Conservation (phyloP, 37 sponge, comb jelly and placozoan species). For the Mnemiopsis leidyi region DNA sequence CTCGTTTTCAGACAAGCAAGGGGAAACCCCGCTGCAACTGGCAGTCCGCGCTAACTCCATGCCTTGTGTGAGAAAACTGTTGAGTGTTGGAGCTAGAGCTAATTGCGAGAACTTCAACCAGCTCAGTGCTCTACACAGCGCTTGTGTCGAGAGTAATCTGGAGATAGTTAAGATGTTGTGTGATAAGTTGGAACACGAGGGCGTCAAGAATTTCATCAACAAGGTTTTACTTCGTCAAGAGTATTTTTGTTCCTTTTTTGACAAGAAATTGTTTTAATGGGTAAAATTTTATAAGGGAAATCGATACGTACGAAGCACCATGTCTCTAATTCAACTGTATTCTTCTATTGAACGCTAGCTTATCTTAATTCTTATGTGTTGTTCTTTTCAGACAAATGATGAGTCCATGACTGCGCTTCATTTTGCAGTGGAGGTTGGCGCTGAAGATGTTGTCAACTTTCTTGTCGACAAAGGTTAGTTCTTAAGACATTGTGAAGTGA, state of each 20-base stretch:
- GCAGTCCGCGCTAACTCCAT: background rate
- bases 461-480: constrained; percentile 5
- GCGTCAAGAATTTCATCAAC: background rate
- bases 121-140: constrained; percentile 78
- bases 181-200: background rate
- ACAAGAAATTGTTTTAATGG: too few species aligned
- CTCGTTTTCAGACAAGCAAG: constrained; percentile 68
- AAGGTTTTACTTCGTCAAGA: too few species aligned
- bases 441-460: background rate
- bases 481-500: too few species aligned
- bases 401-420: constrained; percentile 77
- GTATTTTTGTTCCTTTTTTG: too few species aligned
- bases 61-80: background rate
- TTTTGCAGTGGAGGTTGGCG: constrained; percentile 68
- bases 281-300: too few species aligned
- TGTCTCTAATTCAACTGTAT: too few species aligned
- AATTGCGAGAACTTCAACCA: constrained; percentile 30
- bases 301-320: too few species aligned
- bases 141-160: constrained; percentile 72
- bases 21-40: constrained; percentile 62
- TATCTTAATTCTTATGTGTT: background rate
- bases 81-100: background rate
- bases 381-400: constrained; percentile 25
- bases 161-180: constrained; percentile 71
- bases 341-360: too few species aligned